Base-by-base conservation (phyloP, 1,140 invertebrate genomes). In the Drosophila sp. region DNA sequence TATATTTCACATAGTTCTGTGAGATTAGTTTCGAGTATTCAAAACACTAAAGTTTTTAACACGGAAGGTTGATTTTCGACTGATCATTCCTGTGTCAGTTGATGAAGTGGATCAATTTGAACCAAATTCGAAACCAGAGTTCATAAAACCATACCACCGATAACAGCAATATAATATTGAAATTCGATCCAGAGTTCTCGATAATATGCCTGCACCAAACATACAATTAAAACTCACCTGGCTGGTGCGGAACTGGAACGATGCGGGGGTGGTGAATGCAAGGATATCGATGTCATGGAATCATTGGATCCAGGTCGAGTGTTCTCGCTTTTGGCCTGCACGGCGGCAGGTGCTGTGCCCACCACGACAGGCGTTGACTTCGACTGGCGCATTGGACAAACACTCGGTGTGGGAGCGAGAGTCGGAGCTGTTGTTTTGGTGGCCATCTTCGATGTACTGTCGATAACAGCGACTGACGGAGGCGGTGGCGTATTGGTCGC, bases 181-280 rank as follows among this genome's bases (percentile, higher is more conserved):
- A 4, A 21, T 21, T 4, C 21, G 21, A 21, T 21, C 21, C 21
- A 4, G 21, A n/a, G n/a, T n/a, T n/a, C n/a, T n/a, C n/a, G n/a
- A n/a, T n/a, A n/a, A n/a, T n/a, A n/a, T n/a, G n/a, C n/a, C n/a
- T n/a, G n/a, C n/a, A n/a, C n/a, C n/a, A n/a, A n/a, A n/a, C n/a
- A n/a, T n/a, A n/a, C n/a, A n/a, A n/a, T n/a, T n/a, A n/a, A n/a
- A 7, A 7, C 32, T 54, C 8, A 82, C 79, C 79, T 83, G 29
- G 83, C 75, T 21, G 90, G 90, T 8, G 90, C 90, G 1, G 90
- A 91, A 6, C 38, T 50, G 2, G 83, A 67, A 3, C 90, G 86
- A 46, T 86, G 72, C 7, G 90, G 90, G 21, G 90, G 90, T 0
- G 89, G 89, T 46, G 90, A 91, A 54, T 84, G 78, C 21, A 90